Conservation (phyloP, 2,113 vertebrate genomes). For the Daphoenositta chrysoptera region DNA sequence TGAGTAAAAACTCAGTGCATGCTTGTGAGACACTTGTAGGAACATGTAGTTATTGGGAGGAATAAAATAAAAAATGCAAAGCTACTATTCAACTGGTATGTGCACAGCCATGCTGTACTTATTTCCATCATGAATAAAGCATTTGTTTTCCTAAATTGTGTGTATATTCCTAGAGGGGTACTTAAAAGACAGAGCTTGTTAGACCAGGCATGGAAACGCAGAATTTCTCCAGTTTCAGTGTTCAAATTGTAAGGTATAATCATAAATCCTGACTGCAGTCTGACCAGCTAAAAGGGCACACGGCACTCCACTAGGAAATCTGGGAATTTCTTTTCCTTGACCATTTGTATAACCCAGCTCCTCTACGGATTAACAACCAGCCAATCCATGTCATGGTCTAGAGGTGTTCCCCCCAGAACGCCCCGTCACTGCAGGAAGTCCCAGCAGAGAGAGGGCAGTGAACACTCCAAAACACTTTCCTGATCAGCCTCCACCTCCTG, state of each 20-base stretch:
- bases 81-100: not conserved
- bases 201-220: not conserved
- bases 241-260: not conserved
- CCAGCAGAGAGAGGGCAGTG: not conserved
- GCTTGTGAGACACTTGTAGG: not conserved
- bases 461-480: not conserved
- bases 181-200: slow-evolving; percentile 28
- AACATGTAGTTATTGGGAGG: not conserved
- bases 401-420: not conserved
- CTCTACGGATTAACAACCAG: not conserved
- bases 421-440: accelerated
- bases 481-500: not conserved
- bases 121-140: slow-evolving; percentile 24
- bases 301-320: not conserved
- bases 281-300: not conserved
- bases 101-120: not conserved
- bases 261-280: not conserved
- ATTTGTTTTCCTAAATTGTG: slow-evolving; percentile 45
- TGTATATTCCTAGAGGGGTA: slow-evolving; percentile 23
- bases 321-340: not conserved
- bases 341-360: not conserved
- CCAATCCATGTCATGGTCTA: accelerated
- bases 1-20: not conserved
- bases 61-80: slow-evolving; percentile 43
- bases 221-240: not conserved